Evolutionary conservation across 2,113 vertebrate genomes (phyloP).

Genomic region (Semicossyphus pulcher): DNA sequence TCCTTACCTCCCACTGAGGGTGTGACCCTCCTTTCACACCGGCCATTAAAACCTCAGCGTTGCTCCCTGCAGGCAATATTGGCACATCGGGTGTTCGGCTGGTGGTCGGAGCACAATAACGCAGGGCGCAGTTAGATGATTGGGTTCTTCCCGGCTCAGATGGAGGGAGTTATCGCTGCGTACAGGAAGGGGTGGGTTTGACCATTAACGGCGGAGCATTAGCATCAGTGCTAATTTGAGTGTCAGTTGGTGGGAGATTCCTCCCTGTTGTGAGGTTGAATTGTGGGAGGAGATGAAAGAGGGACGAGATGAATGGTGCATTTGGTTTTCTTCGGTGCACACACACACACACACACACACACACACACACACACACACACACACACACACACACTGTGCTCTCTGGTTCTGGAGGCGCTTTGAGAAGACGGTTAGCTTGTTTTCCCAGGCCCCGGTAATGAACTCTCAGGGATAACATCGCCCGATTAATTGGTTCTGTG

Average conservation of each 20-base stretch:
- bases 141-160: conserved; percentile 56
- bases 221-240: conserved; percentile 73
- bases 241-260: conserved; percentile 71
- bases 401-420: conserved; percentile 52
- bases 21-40: conserved; percentile 72
- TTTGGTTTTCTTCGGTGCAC: conserved; percentile 60
- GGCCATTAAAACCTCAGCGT: conserved; percentile 75
- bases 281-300: conserved; percentile 73
- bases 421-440: conserved; percentile 37
- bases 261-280: conserved; percentile 69
- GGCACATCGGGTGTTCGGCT: conserved; percentile 56
- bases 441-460: conserved; percentile 76
- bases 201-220: conserved; percentile 46
- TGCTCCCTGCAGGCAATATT: conserved; percentile 65
- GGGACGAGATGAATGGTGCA: conserved; percentile 49
- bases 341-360: conserved; percentile 10
- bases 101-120: conserved; percentile 65
- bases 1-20: conserved; percentile 67
- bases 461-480: conserved; percentile 70
- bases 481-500: conserved; percentile 68
- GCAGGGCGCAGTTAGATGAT: conserved; percentile 57
- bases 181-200: conserved; percentile 47
- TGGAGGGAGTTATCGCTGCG: conserved; percentile 27
- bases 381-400: conserved; percentile 37
- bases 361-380: conserved; percentile 7